Evolutionary conservation across 2,113 vertebrate genomes (phyloP), one percentile per base, ranked within the genome.

Genomic region (Dipodomys stephensi): DNA sequence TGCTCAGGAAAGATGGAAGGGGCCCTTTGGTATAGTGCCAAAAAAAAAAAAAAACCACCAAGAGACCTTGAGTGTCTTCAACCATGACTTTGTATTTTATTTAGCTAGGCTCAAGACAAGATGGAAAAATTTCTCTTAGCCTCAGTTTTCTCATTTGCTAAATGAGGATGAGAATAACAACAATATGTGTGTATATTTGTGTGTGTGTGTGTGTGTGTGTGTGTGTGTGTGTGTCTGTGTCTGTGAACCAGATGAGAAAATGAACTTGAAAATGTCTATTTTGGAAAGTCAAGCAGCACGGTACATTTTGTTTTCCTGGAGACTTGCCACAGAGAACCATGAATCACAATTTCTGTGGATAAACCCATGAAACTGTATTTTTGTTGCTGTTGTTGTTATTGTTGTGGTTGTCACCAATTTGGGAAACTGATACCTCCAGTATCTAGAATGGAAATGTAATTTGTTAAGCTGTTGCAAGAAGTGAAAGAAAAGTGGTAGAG

Each of bases 381-480:
- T 68, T 69, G 49, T 49, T 49, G 49, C 49, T 49, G 49, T 12
- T 49, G 49, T 49, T 49, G 12, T 49, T 49, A 49, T 49, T 49
- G 49, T 49, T 12, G 53, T 18, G 12, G 53, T 57, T 32, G 65
- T 60, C 60, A 18, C 20, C 32, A 71, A 49, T 46, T 86, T 94
- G 84, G 15, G 68, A 92, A 92, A 30, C 30, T 86, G 53, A 19
- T 20, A 12, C 30, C 7, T 96, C 22, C 44, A 57, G 79, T 67
- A 7, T 84, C 57, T 67, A 89, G 60, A 2, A 19, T 67, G 73
- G 32, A 91, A 46, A 25, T 13, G 20, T 82, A 79, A 72, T 32
- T 76, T 86, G 64, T 35, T 35, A 93, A 12, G 22, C n/a, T 73
- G 7, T 83, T 91, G 68, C 57, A 89, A 90, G 68, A 78, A 93